phyloP scores from a whole-genome alignment of 2,888 invertebrate genomes.

The Cinara cedri region DNA sequence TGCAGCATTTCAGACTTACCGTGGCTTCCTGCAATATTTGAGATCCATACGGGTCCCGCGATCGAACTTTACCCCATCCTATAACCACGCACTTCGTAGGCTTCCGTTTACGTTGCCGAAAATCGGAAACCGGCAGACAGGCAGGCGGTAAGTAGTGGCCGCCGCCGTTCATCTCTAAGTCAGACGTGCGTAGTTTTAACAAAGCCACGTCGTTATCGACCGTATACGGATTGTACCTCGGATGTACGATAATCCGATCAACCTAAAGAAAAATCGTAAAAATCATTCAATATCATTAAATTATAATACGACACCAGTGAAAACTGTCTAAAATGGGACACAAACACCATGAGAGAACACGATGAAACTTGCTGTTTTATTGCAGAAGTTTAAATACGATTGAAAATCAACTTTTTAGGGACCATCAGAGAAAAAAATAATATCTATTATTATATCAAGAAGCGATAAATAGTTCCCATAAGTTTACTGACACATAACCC shows the following conservation, averaged over 20 bases:
- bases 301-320: too few relatives aligned
- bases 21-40: slow-evolving; percentile 85
- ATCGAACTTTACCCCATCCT: slow-evolving; percentile 88
- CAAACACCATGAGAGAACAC: too few relatives aligned
- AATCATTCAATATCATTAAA: too few relatives aligned
- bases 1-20: slow-evolving; percentile 64
- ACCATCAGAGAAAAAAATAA: too few relatives aligned
- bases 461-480: too few relatives aligned
- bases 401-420: neutral
- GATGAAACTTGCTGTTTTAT: neutral
- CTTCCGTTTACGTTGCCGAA: slow-evolving; percentile 18
- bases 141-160: slow-evolving; percentile 12
- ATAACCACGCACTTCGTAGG: slow-evolving; percentile 74
- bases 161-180: neutral
- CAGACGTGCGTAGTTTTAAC: slow-evolving; percentile 65
- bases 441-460: too few relatives aligned
- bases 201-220: slow-evolving; percentile 93
- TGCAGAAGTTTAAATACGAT: neutral
- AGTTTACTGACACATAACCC: too few relatives aligned
- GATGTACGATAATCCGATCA: slow-evolving; percentile 78
- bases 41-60: slow-evolving; percentile 80
- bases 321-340: too few relatives aligned
- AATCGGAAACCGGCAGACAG: slow-evolving; percentile 13
- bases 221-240: slow-evolving; percentile 83
- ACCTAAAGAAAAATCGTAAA: slow-evolving; percentile 62